A percentile compares a stretch with the other conserved stretches of the same genome.
phyloP scores from a whole-genome alignment of 2,888 invertebrate genomes.

The Drosophila nigricruria region DNA sequence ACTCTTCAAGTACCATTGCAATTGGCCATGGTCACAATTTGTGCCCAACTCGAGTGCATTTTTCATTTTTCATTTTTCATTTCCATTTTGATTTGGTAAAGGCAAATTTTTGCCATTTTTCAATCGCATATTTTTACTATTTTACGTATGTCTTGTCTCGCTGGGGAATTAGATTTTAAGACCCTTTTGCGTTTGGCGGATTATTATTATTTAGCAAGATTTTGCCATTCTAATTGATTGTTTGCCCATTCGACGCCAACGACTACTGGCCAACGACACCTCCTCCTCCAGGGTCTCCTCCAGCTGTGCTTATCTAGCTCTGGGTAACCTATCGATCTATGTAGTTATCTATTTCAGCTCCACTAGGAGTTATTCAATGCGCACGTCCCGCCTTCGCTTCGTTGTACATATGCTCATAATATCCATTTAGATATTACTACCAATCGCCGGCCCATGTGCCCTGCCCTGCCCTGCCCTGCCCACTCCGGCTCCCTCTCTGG shows the following conservation, averaged over 20 bases:
- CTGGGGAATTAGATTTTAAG: slow-evolving; percentile 76
- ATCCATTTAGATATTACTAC: slow-evolving; percentile 76
- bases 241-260: slow-evolving; percentile 55
- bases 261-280: slow-evolving; percentile 5
- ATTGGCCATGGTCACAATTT: slow-evolving; percentile 35
- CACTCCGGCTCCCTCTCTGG: slow-evolving; percentile 6
- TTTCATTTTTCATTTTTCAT: not conserved
- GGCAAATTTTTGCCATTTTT: slow-evolving; percentile 43
- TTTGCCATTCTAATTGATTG: slow-evolving; percentile 80
- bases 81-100: slow-evolving; percentile 12
- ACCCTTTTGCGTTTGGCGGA: slow-evolving; percentile 71
- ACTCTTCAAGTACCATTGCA: slow-evolving; percentile 21
- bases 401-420: slow-evolving; percentile 70
- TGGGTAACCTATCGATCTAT: slow-evolving; percentile 73
- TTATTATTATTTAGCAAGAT: slow-evolving; percentile 78
- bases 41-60: slow-evolving; percentile 34
- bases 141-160: slow-evolving; percentile 46
- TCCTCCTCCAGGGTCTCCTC: slow-evolving; percentile 10
- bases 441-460: slow-evolving; percentile 53
- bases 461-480: slow-evolving; percentile 3
- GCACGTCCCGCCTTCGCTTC: slow-evolving; percentile 20
- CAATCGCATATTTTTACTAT: slow-evolving; percentile 37
- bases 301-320: slow-evolving; percentile 58
- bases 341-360: slow-evolving; percentile 71
- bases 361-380: slow-evolving; percentile 61